Base-by-base conservation (phyloP, 2,888 invertebrate genomes). In the Heliothis peltigera region DNA sequence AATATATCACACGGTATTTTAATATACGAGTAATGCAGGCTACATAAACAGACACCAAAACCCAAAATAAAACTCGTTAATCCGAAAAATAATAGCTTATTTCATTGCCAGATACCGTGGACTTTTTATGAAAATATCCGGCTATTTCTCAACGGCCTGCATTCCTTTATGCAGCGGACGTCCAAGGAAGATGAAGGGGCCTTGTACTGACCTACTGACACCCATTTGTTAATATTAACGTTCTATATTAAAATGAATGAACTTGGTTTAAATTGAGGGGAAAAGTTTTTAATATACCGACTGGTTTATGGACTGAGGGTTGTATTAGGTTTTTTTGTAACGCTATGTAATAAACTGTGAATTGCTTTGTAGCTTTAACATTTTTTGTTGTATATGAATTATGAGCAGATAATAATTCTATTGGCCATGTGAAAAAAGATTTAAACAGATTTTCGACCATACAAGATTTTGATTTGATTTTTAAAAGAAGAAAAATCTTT, bases 141-240 rank as follows among this genome's bases (percentile, higher is more conserved):
- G 59, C 21, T 43, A 62, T 74, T 58, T 65, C 21, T 44, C 66
- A 46, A 46, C 43, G 57, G 19, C 52, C 48, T 61, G 35, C 42
- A 63, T 71, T 66, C 57, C 42, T 76, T 63, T 74, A 66, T 71
- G 59, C 65, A 63, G 32, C 42, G 17, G 59, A 70, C 56, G 56
- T 57, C 42, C 19, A 59, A 55, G 44, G 43, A 52, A 76, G 46
- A 59, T 57, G 51, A 56, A 74, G 53, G 19, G 49, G 42, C 25
- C 4, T 63, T 62, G 48, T 3, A 3, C 47, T 32, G 72, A 63
- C 66, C 66, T 52, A 60, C 59, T 51, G 61, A 48, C 60, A 55
- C 1, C 44, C 44, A 35, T 57, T 44, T 61, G 60, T 64, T 56
- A 43, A 52, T 70, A 56, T 59, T 55, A 66, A 32, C 10, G 18